A percentile compares a stretch with the other conserved stretches of the same genome.
Conservation (phyloP, 2,888 invertebrate species). For the Eupithecia centaureata region DNA sequence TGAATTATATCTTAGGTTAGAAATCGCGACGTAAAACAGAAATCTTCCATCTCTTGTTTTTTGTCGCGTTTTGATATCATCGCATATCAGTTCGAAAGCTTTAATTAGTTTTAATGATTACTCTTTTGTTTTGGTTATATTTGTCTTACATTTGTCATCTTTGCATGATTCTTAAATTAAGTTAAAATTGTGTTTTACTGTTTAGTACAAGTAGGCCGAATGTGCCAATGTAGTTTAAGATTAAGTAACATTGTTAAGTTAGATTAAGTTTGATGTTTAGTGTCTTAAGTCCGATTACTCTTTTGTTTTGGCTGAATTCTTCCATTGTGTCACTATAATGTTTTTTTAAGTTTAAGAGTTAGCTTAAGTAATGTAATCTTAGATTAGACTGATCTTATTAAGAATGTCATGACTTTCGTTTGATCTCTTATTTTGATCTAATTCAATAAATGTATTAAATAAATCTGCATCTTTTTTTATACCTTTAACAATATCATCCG, state of each 20-base stretch:
- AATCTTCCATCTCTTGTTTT: conserved; percentile 8
- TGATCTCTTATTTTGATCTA: conserved; percentile 75
- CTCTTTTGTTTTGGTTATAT: conserved; percentile 30
- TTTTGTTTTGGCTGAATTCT: conserved; percentile 60
- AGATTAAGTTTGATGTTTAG: conserved; percentile 43
- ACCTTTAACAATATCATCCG: not conserved
- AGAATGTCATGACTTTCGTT: conserved; percentile 80
- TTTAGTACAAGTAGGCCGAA: conserved; percentile 69
- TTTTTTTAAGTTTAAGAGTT: conserved; percentile 37
- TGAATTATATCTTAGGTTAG: conserved; percentile 39
- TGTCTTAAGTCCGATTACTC: conserved; percentile 34
- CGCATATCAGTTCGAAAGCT: conserved; percentile 39
- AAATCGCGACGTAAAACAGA: conserved; percentile 22
- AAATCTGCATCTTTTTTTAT: conserved; percentile 33
- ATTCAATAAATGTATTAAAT: conserved; percentile 64
- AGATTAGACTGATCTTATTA: conserved; percentile 73
- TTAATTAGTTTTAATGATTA: conserved; percentile 38
- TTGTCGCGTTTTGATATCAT: conserved; percentile 31
- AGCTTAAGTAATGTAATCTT: conserved; percentile 40
- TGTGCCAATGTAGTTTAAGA: conserved; percentile 69
- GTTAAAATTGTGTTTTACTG: conserved; percentile 42
- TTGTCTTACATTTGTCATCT: conserved; percentile 31
- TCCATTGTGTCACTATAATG: conserved; percentile 61
- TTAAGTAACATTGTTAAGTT: conserved; percentile 45
- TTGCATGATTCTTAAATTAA: conserved; percentile 32